These are phyloP conservation scores for Podarcis cretensis DNA, from an alignment of 2,113 vertebrate species.

Conservation along the genomic window DNA sequence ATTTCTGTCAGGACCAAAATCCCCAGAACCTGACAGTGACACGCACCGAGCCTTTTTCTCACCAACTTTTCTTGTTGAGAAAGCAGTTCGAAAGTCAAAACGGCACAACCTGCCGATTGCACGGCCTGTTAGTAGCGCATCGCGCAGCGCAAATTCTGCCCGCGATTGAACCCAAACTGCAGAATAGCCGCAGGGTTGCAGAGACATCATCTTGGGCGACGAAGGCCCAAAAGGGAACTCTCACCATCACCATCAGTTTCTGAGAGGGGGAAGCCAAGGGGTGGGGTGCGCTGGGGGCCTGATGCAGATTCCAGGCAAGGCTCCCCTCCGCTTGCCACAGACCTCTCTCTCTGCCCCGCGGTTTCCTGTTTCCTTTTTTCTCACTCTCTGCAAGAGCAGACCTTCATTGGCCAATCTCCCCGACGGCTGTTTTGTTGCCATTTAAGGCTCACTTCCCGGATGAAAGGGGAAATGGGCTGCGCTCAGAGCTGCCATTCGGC, in stretches of 20 bases:
- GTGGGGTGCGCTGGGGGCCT: too few species aligned
- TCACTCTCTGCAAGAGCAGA: not conserved
- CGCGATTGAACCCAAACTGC: not conserved
- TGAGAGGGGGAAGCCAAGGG: not conserved
- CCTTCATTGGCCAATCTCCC: not conserved
- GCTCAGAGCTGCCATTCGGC: not conserved
- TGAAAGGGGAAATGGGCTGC: not conserved
- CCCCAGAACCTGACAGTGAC: too few species aligned
- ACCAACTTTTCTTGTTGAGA: too few species aligned
- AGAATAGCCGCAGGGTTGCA: too few species aligned
- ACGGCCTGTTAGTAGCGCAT: too few species aligned
- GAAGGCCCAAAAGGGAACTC: not conserved
- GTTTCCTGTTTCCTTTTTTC: not conserved
- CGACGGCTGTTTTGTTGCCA: not conserved
- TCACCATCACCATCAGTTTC: not conserved
- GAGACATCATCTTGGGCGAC: not conserved
- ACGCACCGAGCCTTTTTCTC: too few species aligned
- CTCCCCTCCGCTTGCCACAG: not conserved
- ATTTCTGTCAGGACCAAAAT: too few species aligned
- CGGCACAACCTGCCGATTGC: too few species aligned
- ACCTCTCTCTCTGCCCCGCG: not conserved
- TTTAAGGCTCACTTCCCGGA: slow-evolving; percentile 13
- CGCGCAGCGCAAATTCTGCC: not conserved
- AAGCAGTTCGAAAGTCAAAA: too few species aligned
- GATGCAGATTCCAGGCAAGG: not conserved